phyloP scores from a whole-genome alignment of 2,888 invertebrate genomes.

The Cremastobaeus sp. region DNA sequence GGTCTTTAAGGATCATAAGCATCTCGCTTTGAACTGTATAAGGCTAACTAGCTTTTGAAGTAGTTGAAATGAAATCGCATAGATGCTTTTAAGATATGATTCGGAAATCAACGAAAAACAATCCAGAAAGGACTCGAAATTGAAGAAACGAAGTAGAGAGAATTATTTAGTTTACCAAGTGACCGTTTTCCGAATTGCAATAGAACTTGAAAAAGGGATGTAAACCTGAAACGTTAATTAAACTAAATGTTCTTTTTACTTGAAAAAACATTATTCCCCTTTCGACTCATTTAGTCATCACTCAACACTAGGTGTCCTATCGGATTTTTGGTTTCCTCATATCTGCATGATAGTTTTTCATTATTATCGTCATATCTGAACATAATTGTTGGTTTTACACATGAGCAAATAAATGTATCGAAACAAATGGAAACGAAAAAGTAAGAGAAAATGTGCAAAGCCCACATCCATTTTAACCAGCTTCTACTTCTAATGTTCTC shows the following conservation, averaged over 20 bases:
- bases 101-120: no score
- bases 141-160: no score
- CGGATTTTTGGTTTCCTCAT: constrained; percentile 20
- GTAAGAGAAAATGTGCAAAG: background rate
- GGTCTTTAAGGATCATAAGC: no score
- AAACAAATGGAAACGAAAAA: constrained; percentile 3
- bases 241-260: constrained; percentile 6
- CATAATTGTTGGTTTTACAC: constrained; percentile 7
- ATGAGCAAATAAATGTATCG: background rate
- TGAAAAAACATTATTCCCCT: background rate
- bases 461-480: constrained; percentile 23
- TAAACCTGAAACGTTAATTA: no score
- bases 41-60: no score
- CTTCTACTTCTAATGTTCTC: constrained; percentile 46
- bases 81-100: no score
- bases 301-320: background rate
- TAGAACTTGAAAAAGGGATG: no score
- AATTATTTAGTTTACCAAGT: no score
- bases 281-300: background rate
- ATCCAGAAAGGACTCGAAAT: no score
- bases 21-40: no score
- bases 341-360: constrained; percentile 30
- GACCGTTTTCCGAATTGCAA: no score
- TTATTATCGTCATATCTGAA: constrained; percentile 13
- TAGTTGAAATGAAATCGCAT: background rate